A percentile compares a stretch with the other conserved stretches of the same genome.
Conservation (phyloP, 2,888 invertebrate genomes). For the Rhamnusium bicolor region DNA sequence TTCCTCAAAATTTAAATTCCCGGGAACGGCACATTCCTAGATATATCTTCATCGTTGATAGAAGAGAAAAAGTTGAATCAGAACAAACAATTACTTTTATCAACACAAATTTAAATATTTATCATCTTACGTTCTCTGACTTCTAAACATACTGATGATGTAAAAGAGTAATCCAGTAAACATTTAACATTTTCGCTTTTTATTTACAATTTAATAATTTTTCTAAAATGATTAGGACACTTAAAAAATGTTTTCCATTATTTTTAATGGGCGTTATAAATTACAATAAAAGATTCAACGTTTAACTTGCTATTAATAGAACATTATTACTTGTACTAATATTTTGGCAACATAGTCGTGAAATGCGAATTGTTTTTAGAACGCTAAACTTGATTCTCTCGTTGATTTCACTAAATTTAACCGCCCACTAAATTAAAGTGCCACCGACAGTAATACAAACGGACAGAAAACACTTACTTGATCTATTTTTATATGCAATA, state of each 20-base stretch:
- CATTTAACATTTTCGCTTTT: neutral
- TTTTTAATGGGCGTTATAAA: neutral
- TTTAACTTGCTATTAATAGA: neutral
- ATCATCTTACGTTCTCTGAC: neutral
- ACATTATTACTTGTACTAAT: conserved; percentile 3
- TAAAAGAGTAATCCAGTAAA: too few relatives aligned
- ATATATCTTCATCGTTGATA: too few relatives aligned
- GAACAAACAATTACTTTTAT: too few relatives aligned
- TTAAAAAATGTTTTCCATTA: neutral
- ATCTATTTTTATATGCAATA: neutral
- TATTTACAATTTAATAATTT: neutral
- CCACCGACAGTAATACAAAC: neutral
- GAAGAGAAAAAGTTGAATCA: too few relatives aligned
- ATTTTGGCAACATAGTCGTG: conserved; percentile 4
- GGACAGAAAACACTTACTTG: neutral
- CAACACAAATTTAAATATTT: too few relatives aligned
- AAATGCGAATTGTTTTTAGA: conserved; percentile 18
- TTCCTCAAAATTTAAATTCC: too few relatives aligned
- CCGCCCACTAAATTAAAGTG: neutral
- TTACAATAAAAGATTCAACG: conserved; percentile 4
- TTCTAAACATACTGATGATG: neutral
- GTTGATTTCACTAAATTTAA: neutral
- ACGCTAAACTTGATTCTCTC: neutral
- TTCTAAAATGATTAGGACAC: neutral
- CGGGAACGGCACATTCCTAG: too few relatives aligned